Evolutionary conservation across 2,113 vertebrate genomes (phyloP).

Genomic region (Dasyprocta punctata): DNA sequence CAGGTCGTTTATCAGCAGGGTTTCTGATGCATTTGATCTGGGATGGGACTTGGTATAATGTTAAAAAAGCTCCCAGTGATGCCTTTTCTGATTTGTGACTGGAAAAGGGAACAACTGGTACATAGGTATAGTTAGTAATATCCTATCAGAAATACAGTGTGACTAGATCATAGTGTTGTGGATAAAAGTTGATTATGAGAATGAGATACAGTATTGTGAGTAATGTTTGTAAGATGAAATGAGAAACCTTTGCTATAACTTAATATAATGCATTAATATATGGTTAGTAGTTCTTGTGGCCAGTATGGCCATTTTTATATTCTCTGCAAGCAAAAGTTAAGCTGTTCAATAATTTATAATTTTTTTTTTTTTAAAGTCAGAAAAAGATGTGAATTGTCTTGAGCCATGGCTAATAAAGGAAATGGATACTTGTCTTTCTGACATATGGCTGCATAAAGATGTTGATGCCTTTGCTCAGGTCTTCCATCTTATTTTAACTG

Average conservation of each 20-base stretch:
- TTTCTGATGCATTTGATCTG: background rate
- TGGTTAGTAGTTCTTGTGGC: background rate
- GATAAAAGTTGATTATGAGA: slow-evolving; percentile 35
- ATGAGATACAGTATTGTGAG: background rate
- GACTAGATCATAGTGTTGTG: background rate
- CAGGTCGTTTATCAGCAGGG: background rate
- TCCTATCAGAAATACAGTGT: background rate
- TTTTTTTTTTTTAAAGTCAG: slow-evolving; percentile 85
- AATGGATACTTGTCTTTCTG: slow-evolving; percentile 96
- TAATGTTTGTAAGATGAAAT: slow-evolving; percentile 37
- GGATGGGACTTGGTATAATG: background rate
- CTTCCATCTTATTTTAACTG: slow-evolving; percentile 95
- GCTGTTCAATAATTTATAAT: slow-evolving; percentile 52
- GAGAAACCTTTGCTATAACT: background rate
- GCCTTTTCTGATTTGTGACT: background rate
- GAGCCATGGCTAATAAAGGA: slow-evolving; percentile 94
- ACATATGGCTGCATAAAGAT: slow-evolving; percentile 93
- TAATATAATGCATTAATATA: background rate
- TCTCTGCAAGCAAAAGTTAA: slow-evolving; percentile 34
- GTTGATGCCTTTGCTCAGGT: slow-evolving; percentile 92
- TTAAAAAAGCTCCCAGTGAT: slow-evolving; percentile 1
- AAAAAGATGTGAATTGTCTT: slow-evolving; percentile 88
- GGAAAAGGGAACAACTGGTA: background rate
- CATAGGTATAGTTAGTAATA: background rate
- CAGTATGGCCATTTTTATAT: background rate